Base-by-base conservation (phyloP, 1,140 invertebrate species). In the Cyrtorhinus lividipennis region DNA sequence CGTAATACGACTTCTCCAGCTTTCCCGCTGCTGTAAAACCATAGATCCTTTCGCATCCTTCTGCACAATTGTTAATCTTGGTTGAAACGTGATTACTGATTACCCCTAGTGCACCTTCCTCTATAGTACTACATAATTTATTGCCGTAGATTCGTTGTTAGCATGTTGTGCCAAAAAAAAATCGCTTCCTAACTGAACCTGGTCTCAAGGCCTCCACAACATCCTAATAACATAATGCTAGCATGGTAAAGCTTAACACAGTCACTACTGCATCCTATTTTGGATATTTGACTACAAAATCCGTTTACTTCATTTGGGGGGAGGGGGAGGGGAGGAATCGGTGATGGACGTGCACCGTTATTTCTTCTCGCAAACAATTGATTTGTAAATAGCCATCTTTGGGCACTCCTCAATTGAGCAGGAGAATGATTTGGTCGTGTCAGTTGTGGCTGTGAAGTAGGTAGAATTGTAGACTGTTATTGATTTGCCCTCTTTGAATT, bases 231-330 rank as follows among this genome's bases (percentile, higher is more conserved):
- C 67, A 64, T 24, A 24, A 48, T 24, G 20, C 24, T 62, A 64
- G 67, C 68, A 70, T 69, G 69, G 62, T 62, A 65, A 66, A 53
- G 68, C 68, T 69, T 68, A 67, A 62, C 66, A 69, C 67, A 68
- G 65, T 70, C 68, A 69, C 67, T 63, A 67, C 64, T 59, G 59
- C 53, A 65, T 62, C 64, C 58, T 20, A 61, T 24, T 44, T 38
- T 38, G 30, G 15, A 38, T 38, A 38, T 38, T 25, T 20, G 45
- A 27, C 2, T 24, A n/a, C n/a, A n/a, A n/a, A n/a, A n/a, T n/a
- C n/a, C n/a, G n/a, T n/a, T n/a, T n/a, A n/a, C n/a, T n/a, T n/a
- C n/a, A n/a, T n/a, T n/a, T n/a, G n/a, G n/a, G n/a, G n/a, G n/a
- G n/a, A n/a, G n/a, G n/a, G n/a, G n/a, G n/a, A n/a, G n/a, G n/a